Conservation (phyloP, 2,797 vertebrate species). For the Lagorchestes hirsutus region DNA sequence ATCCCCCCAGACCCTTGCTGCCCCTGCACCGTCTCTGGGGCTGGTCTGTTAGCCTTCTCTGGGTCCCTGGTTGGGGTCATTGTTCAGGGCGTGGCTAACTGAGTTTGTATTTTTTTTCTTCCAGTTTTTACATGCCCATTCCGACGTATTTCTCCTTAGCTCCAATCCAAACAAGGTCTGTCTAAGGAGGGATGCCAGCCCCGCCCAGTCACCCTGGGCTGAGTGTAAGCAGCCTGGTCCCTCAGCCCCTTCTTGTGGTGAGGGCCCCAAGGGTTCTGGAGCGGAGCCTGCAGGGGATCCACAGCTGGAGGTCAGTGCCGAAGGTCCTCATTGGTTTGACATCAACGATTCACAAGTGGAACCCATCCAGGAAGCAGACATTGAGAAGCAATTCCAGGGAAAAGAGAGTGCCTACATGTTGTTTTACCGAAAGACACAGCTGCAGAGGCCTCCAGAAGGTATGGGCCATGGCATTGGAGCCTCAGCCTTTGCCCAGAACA, state of each 20-base stretch:
- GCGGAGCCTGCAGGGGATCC: conserved; percentile 18
- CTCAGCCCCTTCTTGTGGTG: background rate
- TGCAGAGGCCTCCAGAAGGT: conserved; percentile 93
- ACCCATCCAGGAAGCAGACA: conserved; percentile 92
- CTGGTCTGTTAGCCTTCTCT: background rate
- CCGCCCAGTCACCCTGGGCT: background rate
- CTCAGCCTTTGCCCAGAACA: background rate
- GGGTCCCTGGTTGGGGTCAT: background rate
- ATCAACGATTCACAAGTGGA: conserved; percentile 95
- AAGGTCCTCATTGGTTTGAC: conserved; percentile 94
- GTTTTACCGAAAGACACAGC: conserved; percentile 94
- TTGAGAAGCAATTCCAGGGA: conserved; percentile 97
- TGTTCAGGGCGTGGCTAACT: background rate
- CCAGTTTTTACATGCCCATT: conserved; percentile 94
- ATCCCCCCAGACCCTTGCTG: no score
- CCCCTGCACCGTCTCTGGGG: no score
- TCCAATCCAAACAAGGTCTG: conserved; percentile 89
- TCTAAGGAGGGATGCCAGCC: conserved; percentile 82
- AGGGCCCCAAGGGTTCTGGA: background rate
- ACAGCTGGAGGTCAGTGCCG: background rate
- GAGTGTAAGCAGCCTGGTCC: background rate
- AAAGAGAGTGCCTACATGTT: conserved; percentile 99
- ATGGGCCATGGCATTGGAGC: background rate
- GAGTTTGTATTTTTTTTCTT: conserved; percentile 35
- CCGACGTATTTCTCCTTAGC: conserved; percentile 91